These are phyloP conservation scores for Tetragnatha montana DNA, from an alignment of 2,888 invertebrate species.

Conservation along the genomic window DNA sequence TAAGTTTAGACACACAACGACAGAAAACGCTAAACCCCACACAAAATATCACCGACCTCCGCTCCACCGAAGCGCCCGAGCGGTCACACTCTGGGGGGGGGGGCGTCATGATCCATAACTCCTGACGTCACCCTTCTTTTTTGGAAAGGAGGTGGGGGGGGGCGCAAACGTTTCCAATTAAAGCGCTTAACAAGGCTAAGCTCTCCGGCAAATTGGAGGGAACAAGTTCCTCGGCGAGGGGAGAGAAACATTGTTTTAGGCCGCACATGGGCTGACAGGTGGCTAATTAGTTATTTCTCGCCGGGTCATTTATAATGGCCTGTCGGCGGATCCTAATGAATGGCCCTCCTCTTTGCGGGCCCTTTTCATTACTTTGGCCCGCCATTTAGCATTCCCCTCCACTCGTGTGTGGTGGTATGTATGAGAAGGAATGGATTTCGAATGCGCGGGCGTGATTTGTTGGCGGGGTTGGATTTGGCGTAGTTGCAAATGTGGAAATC, in stretches of 20 bases:
- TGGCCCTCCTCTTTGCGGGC: slow-evolving; percentile 69
- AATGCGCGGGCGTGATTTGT: background rate
- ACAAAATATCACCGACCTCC: no score
- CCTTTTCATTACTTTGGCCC: slow-evolving; percentile 71
- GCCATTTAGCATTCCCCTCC: slow-evolving; percentile 66
- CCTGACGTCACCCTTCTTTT: slow-evolving; percentile 51
- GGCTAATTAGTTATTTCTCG: slow-evolving; percentile 70
- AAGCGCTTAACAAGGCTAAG: slow-evolving; percentile 69
- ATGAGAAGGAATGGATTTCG: background rate
- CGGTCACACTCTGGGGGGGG: no score
- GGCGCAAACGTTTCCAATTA: slow-evolving; percentile 68
- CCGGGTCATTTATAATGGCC: slow-evolving; percentile 71
- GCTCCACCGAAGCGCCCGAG: no score
- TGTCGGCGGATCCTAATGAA: slow-evolving; percentile 71
- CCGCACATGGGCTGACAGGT: slow-evolving; percentile 67
- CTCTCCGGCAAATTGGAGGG: slow-evolving; percentile 68
- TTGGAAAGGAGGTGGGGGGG: background rate
- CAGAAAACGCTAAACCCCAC: no score
- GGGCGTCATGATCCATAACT: slow-evolving; percentile 5
- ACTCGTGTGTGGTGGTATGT: slow-evolving; percentile 49
- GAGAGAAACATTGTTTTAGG: slow-evolving; percentile 67
- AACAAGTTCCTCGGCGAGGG: slow-evolving; percentile 59
- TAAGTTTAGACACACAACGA: no score
- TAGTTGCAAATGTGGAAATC: no score
- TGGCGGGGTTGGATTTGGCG: no score